These are phyloP conservation scores for Petaurus breviceps DNA, from an alignment of 2,113 vertebrate genomes.

Conservation along the genomic window DNA sequence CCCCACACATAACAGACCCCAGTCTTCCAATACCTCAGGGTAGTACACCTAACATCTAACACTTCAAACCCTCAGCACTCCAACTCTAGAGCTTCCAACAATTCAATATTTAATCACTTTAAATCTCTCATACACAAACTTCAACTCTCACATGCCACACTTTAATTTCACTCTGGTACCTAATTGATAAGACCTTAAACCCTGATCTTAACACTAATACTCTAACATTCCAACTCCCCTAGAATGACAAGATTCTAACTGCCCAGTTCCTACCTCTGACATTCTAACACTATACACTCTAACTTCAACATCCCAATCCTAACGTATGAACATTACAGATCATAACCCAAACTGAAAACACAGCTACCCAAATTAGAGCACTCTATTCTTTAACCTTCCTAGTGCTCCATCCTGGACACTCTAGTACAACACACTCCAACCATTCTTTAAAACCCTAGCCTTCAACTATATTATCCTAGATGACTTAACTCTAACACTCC, in stretches of 20 bases:
- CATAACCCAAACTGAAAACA: neutral
- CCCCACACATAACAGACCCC: neutral
- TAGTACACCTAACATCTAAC: neutral
- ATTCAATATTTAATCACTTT: neutral
- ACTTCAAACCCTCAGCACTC: neutral
- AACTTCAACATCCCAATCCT: neutral
- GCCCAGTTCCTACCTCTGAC: neutral
- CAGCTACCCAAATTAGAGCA: neutral
- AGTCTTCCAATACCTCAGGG: neutral
- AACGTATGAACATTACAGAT: neutral
- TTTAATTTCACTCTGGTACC: neutral
- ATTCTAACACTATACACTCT: neutral
- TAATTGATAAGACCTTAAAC: neutral
- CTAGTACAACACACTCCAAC: neutral
- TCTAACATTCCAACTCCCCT: neutral
- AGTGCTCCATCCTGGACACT: neutral
- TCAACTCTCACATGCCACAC: neutral
- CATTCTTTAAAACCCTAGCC: neutral
- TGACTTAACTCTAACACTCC: neutral
- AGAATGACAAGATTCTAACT: neutral
- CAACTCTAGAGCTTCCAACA: neutral
- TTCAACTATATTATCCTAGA: neutral
- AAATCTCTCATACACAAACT: neutral
- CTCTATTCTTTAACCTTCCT: neutral
- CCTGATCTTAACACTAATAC: neutral